A percentile compares a stretch with the other conserved stretches of the same genome.
These are phyloP conservation scores for Naso thynnoides DNA, from an alignment of 2,797 vertebrate genomes.

Conservation along the genomic window DNA sequence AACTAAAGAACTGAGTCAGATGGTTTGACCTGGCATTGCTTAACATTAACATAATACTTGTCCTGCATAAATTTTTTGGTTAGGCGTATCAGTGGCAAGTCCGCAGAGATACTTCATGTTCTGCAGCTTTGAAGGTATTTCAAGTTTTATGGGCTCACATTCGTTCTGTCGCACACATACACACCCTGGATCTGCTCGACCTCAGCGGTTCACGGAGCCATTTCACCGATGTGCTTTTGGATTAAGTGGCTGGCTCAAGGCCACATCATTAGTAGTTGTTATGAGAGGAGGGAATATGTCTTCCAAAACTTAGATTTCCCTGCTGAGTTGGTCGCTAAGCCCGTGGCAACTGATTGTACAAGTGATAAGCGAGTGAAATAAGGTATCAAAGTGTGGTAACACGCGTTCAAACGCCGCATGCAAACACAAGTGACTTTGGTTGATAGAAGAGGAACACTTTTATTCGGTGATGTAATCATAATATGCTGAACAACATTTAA, in stretches of 20 bases:
- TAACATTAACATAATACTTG: not conserved
- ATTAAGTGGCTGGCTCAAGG: conserved; percentile 14
- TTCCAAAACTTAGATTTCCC: not conserved
- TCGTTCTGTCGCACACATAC: conserved; percentile 3
- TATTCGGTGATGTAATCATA: not conserved
- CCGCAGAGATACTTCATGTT: not conserved
- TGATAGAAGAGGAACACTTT: not conserved
- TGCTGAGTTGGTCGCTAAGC: not conserved
- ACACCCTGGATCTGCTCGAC: not conserved
- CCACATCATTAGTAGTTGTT: conserved; percentile 1
- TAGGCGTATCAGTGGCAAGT: not conserved
- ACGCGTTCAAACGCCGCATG: not conserved
- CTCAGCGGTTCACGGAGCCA: conserved; percentile 8
- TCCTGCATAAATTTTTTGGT: not conserved
- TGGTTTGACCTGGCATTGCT: too few relatives aligned
- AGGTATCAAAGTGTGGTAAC: conserved; percentile 5
- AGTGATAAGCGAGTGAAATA: not conserved
- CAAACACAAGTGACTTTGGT: not conserved
- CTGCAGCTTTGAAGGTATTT: not conserved
- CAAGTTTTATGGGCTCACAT: not conserved
- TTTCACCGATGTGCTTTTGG: conserved; percentile 1
- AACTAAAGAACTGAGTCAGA: not conserved
- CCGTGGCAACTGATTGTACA: not conserved
- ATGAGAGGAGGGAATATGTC: not conserved
- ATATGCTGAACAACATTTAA: not conserved